phyloP scores from a whole-genome alignment of 1,140 invertebrate genomes.

The Asobara japonica region DNA sequence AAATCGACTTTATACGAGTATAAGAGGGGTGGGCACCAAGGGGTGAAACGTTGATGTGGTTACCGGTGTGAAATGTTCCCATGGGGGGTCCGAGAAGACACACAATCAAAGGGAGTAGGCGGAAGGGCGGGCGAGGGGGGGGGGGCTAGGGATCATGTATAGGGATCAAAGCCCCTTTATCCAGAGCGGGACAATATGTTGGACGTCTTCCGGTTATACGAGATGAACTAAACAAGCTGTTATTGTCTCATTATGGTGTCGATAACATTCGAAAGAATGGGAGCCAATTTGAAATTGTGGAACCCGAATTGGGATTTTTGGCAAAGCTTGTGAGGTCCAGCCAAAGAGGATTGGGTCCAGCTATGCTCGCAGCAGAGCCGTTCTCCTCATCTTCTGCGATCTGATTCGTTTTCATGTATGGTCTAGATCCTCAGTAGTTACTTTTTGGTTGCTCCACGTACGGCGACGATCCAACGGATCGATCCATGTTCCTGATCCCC shows the following conservation, averaged over 20 bases:
- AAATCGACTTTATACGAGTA: conserved; percentile 63
- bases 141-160: not conserved
- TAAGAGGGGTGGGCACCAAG: conserved; percentile 41
- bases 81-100: conserved; percentile 57
- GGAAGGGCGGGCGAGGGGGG: not conserved
- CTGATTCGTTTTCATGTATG: no score
- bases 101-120: conserved; percentile 4
- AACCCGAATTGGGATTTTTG: not conserved
- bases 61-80: conserved; percentile 68
- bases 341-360: no score
- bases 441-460: no score
- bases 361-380: no score
- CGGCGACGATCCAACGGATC: not conserved
- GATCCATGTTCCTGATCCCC: not conserved
- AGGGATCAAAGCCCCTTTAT: conserved; percentile 4
- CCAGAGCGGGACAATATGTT: conserved; percentile 57
- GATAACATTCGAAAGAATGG: not conserved
- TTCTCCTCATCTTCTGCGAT: no score
- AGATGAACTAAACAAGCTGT: conserved; percentile 33
- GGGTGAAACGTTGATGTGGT: conserved; percentile 56
- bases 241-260: conserved; percentile 37
- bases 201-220: conserved; percentile 53
- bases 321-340: not conserved
- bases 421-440: no score
- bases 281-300: no score